Evolutionary conservation across 2,797 vertebrate species (phyloP), one percentile per base, ranked within the genome.

Genomic region (Buphagus erythrorhynchus): DNA sequence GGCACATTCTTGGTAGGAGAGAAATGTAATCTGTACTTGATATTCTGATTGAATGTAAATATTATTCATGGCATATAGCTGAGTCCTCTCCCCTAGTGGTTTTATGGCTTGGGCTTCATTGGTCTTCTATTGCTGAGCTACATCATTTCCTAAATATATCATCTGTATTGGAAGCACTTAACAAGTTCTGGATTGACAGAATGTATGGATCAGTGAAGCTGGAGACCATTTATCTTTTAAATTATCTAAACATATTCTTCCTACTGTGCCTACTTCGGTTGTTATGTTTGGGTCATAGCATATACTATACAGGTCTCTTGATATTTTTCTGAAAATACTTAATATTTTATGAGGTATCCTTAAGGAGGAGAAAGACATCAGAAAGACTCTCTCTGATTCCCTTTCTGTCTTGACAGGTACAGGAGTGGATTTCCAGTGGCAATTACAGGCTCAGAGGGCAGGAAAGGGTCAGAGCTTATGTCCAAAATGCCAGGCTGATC

Each of bases 161-260:
- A 95, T 96, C 92, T 93, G 29, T 89, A 92, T 89, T 96, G 89
- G 88, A 93, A 97, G 82, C 87, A 96, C 79, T 95, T 96, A 96
- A 78, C 61, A 91, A 97, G 96, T 95, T 82, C 73, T 94, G 85
- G 91, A 95, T 71, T 96, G 88, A 95, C 86, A 86, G 63, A 72
- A 79, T 88, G 42, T 85, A 88, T 85, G 95, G 78, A 95, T 94
- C 79, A 87, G 95, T 68, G 87, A 52, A 91, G 66, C 86, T 96
- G 94, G 46, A 83, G 97, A 86, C 67, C 67, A 19, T 98, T 98
- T 96, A 99, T 99, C 98, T 99, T 99, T 98, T 98, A 98, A 98
- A 98, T 98, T 98, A 98, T 98, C 98, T 98, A 99, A 98, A 98
- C 97, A 98, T 98, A 99, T 99, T 98, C 97, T 98, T 97, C 98